A percentile compares a stretch with the other conserved stretches of the same genome.
Conservation (phyloP, 2,888 invertebrate genomes). For the Drosophila lutescens region DNA sequence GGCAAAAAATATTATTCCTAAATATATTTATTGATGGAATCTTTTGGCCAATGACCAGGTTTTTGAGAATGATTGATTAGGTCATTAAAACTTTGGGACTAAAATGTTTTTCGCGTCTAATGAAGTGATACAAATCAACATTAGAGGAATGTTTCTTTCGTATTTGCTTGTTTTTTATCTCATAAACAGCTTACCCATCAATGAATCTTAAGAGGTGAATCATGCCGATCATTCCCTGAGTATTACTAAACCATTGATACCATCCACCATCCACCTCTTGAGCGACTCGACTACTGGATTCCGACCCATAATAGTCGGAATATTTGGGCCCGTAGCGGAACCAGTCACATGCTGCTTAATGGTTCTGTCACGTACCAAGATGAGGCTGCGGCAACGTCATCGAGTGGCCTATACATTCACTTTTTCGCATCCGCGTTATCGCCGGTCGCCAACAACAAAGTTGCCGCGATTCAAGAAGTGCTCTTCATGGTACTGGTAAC, state of each 20-base stretch:
- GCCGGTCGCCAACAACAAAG: constrained; percentile 35
- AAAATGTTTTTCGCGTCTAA: constrained; percentile 11
- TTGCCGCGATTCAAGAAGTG: constrained; percentile 66
- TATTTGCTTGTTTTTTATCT: background rate
- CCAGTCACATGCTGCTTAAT: constrained; percentile 68
- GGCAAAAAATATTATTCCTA: constrained; percentile 2
- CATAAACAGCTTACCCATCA: constrained; percentile 2
- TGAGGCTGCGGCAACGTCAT: constrained; percentile 59
- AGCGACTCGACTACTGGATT: constrained; percentile 13
- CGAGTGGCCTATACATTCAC: constrained; percentile 71
- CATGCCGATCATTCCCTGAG: constrained; percentile 4
- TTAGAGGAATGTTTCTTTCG: background rate
- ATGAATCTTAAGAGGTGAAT: constrained; percentile 5
- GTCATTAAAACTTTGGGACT: constrained; percentile 3
- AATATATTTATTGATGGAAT: constrained; percentile 6
- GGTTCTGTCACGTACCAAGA: constrained; percentile 69
- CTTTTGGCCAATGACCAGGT: constrained; percentile 1
- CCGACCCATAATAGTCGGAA: no score
- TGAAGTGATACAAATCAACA: constrained; percentile 13
- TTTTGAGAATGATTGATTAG: constrained; percentile 10
- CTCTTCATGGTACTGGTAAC: constrained; percentile 60
- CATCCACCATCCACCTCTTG: background rate
- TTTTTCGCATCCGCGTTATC: constrained; percentile 73
- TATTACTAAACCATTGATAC: background rate
- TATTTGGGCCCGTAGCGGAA: constrained; percentile 49